Evolutionary conservation across 2,888 invertebrate genomes (phyloP), one percentile per base, ranked within the genome.

Genomic region (Scaptodrosophila latifasciaeformis): DNA sequence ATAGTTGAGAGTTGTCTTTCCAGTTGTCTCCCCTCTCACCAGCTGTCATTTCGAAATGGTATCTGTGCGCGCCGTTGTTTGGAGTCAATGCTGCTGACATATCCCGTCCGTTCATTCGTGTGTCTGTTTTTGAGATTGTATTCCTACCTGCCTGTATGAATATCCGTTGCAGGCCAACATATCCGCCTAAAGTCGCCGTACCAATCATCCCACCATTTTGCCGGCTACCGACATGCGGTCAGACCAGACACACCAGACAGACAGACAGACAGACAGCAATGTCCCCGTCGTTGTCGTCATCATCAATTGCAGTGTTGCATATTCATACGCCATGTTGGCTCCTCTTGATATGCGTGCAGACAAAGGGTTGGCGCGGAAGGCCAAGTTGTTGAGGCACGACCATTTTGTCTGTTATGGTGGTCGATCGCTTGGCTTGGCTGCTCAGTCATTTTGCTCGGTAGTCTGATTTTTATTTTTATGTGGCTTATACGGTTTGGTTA

Each of bases 111-210:
- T 7, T 7, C 24, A 5, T 24, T 7, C 24, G 24, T 3, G 30
- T 40, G 52, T 65, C 74, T 64, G 65, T 43, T n/a, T n/a, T 70
- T 52, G 70, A 72, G 71, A 75, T 75, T 71, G 67, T 71, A 4
- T 12, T 4, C 10, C 9, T 31, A 74, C 69, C 74, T 31, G 75
- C 71, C 75, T 72, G 72, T 70, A 63, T 69, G 67, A 59, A 63
- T 69, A 57, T 67, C 67, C 70, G 58, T 57, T 62, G 55, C 62
- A 59, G 55, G 42, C 30, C 39, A 15, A 35, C 15, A 7, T 43
- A n/a, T 39, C 46, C 40, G 24, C 24, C 40, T 40, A 40, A 40
- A 19, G 40, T 40, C 35, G 35, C 18, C 18, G 37, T 12, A 10
- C 49, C 10, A 39, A 10, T 13, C 34, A 34, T 34, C n/a, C 34